Base-by-base conservation (phyloP, 92 coral and sea anemone species). In the Palythoa heliodiscus region DNA sequence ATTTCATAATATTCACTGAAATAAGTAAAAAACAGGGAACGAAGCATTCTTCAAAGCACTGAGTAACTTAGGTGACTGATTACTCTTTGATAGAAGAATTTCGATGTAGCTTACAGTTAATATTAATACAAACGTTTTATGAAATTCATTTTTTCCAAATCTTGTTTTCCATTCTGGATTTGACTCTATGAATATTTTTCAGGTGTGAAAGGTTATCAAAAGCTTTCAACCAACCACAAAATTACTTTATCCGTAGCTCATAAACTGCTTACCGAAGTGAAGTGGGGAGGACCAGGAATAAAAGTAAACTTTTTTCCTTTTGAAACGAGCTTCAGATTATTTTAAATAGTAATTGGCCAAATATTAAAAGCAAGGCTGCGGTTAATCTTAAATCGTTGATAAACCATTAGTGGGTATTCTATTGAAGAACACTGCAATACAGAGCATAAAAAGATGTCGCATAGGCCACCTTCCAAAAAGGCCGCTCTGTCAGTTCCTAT, bases 311-410 rank as follows among this genome's bases (percentile, higher is more conserved):
- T 80, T 64, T 22, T 80, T 80, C 73, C 48, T 8, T 1, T 43
- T 70, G 19, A 80, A 80, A 67, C 53, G 70, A 7, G 39, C 23
- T 64, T 60, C 66, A 47, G 73, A 67, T 60, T 70, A 80, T 64
- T 80, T 13, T 48, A 47, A 66, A 66, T 43, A 80, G 52, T 80
- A 80, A 80, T 80, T 80, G 84, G 53, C 84, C 84, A 80, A 64
- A 80, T 13, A 80, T 64, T 80, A 80, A 70, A 66, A 80, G 60
- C n/a, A 80, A 52, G 58, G 35, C 48, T 80, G 84, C 47, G 84
- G 84, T 80, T 20, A 37, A 66, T 57, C 7, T 48, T 66, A 50
- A n/a, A 70, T 80, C 47, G 73, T 64, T 35, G 61, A 17, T 43
- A 29, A 80, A 67, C 74, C 75, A 80, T 80, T 80, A 80, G 84